Evolutionary conservation across 2,888 invertebrate species (phyloP), one percentile per base, ranked within the genome.

Genomic region (Microplitis deprimator): DNA sequence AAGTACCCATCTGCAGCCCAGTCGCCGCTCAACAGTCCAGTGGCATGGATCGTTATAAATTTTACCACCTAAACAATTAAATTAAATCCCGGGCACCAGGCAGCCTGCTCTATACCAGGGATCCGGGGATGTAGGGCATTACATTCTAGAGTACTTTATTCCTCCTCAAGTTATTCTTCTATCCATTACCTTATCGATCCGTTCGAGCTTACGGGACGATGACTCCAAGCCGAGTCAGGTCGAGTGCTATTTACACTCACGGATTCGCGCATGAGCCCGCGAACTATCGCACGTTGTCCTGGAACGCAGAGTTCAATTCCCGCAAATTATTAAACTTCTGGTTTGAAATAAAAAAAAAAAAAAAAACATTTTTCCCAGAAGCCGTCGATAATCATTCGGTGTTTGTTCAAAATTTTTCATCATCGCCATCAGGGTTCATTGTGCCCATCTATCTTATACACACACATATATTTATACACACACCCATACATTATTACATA

Each of bases 151-250:
- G n/a, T 17, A 62, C 6, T n/a, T 62, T 16, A 17, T 62, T 62
- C 16, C 61, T 60, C 40, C 64, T 64, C 70, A 29, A 61, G 72
- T 70, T 76, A 68, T 74, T 76, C 78, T 65, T 77, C 78, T 69
- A 73, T 79, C 61, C 79, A 80, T 81, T 78, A 80, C 80, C 79
- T 80, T 81, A 81, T 81, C 80, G 81, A 81, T 81, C 80, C 79
- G 72, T 75, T 62, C 83, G 85, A 85, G 83, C 83, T 83, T 84
- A 80, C 80, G 81, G 81, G 73, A 80, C 80, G 82, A 82, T 80
- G 82, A 79, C 83, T 82, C 79, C 79, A 62, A 77, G 77, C 68
- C 76, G 75, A 79, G 76, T 79, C 79, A 79, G 80, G 79, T 81
- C 80, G 81, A 79, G 81, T 80, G 81, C 79, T 81, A 81, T 81